A percentile compares a stretch with the other conserved stretches of the same genome.
These are phyloP conservation scores for Aplodontia rufa DNA, from an alignment of 2,113 vertebrate genomes.

Conservation along the genomic window DNA sequence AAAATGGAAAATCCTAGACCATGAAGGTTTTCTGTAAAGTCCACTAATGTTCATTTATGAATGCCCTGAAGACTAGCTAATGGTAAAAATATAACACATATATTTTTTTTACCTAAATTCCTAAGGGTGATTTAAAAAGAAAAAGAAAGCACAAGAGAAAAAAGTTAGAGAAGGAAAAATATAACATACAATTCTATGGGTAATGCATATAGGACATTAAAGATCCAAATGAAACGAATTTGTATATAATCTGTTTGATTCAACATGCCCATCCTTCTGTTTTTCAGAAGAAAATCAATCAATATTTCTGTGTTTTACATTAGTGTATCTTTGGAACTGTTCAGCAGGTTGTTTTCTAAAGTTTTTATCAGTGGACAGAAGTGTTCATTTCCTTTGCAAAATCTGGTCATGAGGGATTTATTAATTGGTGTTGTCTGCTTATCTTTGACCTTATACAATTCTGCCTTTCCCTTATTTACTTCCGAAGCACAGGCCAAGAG, in stretches of 20 bases:
- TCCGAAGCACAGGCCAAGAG: not conserved
- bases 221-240: slow-evolving; percentile 25
- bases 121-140: not conserved
- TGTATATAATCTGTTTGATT: not conserved
- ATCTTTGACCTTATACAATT: not conserved
- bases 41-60: not conserved
- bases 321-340: not conserved
- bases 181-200: not conserved
- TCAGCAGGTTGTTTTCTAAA: not conserved
- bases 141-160: not conserved
- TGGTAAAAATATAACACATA: not conserved
- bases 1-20: not conserved
- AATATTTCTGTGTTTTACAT: not conserved
- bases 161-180: slow-evolving; percentile 42
- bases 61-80: not conserved
- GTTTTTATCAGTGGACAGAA: not conserved
- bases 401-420: not conserved
- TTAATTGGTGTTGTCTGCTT: not conserved
- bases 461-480: slow-evolving; percentile 19
- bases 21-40: not conserved
- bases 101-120: not conserved
- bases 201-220: not conserved
- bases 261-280: not conserved
- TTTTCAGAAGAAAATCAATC: slow-evolving; percentile 6
- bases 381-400: slow-evolving; percentile 8